phyloP scores from a whole-genome alignment of 1,140 invertebrate species.

The Meteorus sp. region DNA sequence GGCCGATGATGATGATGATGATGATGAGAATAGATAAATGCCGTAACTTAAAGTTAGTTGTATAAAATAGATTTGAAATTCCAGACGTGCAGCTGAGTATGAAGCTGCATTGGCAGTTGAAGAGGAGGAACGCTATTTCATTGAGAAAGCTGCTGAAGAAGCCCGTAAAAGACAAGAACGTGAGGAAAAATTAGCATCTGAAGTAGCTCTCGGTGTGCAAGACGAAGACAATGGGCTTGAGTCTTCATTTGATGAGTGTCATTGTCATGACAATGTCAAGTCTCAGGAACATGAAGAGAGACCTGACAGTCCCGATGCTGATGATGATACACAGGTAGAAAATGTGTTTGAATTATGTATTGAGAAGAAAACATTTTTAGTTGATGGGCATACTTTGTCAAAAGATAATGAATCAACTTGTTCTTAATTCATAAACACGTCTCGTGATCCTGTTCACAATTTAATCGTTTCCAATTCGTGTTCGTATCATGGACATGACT shows the following conservation, averaged over 20 bases:
- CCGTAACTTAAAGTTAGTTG: not conserved
- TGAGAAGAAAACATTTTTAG: not conserved
- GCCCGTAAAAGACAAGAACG: constrained; percentile 40
- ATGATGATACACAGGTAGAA: constrained; percentile 45
- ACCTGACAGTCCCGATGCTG: constrained; percentile 39
- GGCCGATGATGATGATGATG: too few species aligned
- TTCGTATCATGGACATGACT: too few species aligned
- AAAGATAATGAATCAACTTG: too few species aligned
- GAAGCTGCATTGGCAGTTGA: constrained; percentile 23
- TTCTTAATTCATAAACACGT: too few species aligned
- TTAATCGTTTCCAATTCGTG: too few species aligned
- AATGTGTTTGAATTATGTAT: not conserved
- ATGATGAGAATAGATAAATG: too few species aligned
- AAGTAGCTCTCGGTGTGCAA: constrained; percentile 15
- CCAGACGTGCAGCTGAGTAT: constrained; percentile 27
- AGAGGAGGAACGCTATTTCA: constrained; percentile 35
- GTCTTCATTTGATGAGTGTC: constrained; percentile 29
- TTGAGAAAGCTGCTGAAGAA: constrained; percentile 28
- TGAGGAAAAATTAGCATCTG: constrained; percentile 42
- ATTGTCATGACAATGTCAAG: constrained; percentile 28
- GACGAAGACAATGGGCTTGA: constrained; percentile 20
- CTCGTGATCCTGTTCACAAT: too few species aligned
- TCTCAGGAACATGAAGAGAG: constrained; percentile 47
- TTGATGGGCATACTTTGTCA: too few species aligned
- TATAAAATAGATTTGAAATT: not conserved